Percentiles rank a stretch among this genome's conserved stretches.
These are phyloP conservation scores for Mus pahari DNA, from an alignment of 2,113 vertebrate genomes.

Conservation along the genomic window DNA sequence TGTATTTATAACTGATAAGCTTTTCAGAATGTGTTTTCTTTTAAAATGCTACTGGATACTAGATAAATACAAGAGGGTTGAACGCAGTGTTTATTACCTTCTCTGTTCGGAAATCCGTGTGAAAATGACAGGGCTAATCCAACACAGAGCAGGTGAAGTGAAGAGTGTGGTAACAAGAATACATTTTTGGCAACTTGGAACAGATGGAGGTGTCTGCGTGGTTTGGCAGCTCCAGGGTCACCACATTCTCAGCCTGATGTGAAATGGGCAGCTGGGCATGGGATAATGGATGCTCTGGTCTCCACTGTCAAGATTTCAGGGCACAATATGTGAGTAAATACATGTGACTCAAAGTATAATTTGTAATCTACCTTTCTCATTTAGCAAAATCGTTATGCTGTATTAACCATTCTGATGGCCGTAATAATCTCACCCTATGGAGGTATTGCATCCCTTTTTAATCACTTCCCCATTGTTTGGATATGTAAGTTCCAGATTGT, in stretches of 20 bases:
- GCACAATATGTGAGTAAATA: background rate
- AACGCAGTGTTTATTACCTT: slow-evolving; percentile 6
- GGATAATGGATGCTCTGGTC: background rate
- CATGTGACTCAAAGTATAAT: background rate
- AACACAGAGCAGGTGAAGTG: background rate
- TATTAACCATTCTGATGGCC: slow-evolving; percentile 34
- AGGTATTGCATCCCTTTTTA: slow-evolving; percentile 24
- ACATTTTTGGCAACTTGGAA: background rate
- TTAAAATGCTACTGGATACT: background rate
- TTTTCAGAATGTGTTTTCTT: slow-evolving; percentile 34
- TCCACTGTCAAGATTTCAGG: background rate
- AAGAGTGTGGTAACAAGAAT: background rate
- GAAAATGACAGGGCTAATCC: background rate
- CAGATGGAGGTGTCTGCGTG: background rate
- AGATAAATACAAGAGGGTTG: background rate
- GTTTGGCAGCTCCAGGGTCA: background rate
- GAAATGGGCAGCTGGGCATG: background rate
- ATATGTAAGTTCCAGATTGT: slow-evolving; percentile 4
- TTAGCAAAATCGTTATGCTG: background rate
- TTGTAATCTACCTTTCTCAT: background rate
- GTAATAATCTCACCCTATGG: background rate
- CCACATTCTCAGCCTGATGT: background rate
- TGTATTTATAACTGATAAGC: slow-evolving; percentile 20
- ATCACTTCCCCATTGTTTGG: background rate
- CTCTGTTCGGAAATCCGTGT: slow-evolving; percentile 13